Base-by-base conservation (phyloP, 2,888 invertebrate species). In the Pristionchus maxplancki region DNA sequence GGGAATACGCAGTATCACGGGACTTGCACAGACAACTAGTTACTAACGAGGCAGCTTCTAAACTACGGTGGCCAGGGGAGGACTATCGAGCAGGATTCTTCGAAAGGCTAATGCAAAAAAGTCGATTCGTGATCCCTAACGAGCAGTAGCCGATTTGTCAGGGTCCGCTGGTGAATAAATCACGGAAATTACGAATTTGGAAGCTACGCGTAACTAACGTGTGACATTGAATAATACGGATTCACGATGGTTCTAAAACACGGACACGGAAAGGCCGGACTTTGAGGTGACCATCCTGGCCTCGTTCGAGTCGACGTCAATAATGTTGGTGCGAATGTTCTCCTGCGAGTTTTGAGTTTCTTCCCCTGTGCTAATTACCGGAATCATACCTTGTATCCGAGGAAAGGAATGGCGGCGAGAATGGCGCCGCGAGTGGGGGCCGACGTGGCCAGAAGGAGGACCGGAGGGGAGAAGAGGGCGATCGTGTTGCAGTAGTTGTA, bases 401-500 rank as follows among this genome's bases (percentile, higher is more conserved):
- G 31, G 82, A 83, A 83, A 4, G 82, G 82, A 53, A 85, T 44
- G 13, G 15, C 24, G 1, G 58, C 37, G 2, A 85, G 20, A 0
- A 85, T n/a, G 0, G 85, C 85, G 13, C 40, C 20, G 4, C 85
- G 50, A 28, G 64, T 40, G 20, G 62, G 40, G 2, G 37, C 13
- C 17, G 58, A 58, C 1, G 40, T 85, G 62, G 31, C 28, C n/a
- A 85, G 28, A 17, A 85, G 64, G 11, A 85, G 85, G 28, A 85
- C 28, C 1, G 85, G 85, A 15, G 64, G 62, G 11, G 85, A 85
- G 40, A 62, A 64, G 1, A 85, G 64, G 3, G 85, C 62, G 62
- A 85, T 40, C 44, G 85, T 44, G 64, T 85, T 85, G 17, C 34
- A 62, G 64, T 40, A 58, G n/a, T 53, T 62, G 64, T 85, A 85